Percentiles rank a stretch among this genome's conserved stretches.
Evolutionary conservation across 2,113 vertebrate species (phyloP).

Genomic region (Sitta europaea): DNA sequence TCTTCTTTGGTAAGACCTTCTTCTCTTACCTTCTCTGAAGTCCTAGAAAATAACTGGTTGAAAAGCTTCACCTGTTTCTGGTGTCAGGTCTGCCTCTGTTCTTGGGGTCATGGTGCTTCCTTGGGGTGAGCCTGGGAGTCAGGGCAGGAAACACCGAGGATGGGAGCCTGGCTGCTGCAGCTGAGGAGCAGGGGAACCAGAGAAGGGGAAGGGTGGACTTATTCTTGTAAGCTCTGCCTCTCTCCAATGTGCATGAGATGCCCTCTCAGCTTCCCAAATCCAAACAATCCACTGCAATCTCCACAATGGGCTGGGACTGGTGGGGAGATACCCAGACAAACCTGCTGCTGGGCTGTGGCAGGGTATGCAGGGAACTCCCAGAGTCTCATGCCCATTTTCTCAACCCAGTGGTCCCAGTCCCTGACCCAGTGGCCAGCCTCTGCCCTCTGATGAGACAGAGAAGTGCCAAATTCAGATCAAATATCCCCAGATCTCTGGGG

Average conservation of each 20-base stretch:
- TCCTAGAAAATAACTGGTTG: background rate
- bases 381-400: background rate
- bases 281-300: background rate
- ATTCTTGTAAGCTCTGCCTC: background rate
- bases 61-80: background rate
- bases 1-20: background rate
- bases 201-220: background rate
- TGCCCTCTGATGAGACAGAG: background rate
- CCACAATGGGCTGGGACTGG: background rate
- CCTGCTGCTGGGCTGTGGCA: background rate
- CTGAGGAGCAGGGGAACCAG: background rate
- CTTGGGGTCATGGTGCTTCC: background rate
- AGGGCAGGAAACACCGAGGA: background rate
- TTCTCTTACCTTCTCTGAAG: background rate
- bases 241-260: background rate
- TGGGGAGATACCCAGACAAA: background rate
- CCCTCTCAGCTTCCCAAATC: background rate
- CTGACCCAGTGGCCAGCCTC: background rate
- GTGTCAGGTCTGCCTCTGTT: background rate
- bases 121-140: rapidly evolving
- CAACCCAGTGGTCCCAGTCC: background rate
- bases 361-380: background rate
- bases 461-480: background rate
- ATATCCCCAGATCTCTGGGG: background rate
- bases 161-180: background rate